Base-by-base conservation (phyloP, 2,888 invertebrate species). In the Scaptomyza flava region DNA sequence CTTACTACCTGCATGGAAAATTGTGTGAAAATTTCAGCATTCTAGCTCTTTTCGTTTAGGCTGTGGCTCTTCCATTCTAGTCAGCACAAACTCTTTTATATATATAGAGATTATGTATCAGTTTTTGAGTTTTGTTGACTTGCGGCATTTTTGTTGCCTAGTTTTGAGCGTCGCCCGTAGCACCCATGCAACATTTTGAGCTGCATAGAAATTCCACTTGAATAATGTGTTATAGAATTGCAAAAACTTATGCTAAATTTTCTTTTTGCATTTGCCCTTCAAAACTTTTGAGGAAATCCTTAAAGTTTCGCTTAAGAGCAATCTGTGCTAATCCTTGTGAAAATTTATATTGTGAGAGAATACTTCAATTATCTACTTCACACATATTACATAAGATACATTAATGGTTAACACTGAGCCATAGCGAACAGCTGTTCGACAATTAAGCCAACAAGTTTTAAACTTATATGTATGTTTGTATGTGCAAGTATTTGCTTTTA, bases 141-240 rank as follows among this genome's bases (percentile, higher is more conserved):
- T 51, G 46, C 53, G 64, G 53, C 59, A 5, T 27, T 59, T 57
- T 1, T 61, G 76, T 57, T 62, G 77, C 85, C 70, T 73, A 79
- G 68, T 78, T 78, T 56, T 66, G 23, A 43, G 72, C 75, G 62
- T 43, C 9, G 42, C 31, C 20, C 23, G 17, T 41, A 50, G 61
- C 42, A 30, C 6, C 31, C 3, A 38, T 7, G 17, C 17, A 23
- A 74, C 54, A 36, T 41, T 63, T 61, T 51, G 11, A 34, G 41
- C 42, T 57, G 60, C 43, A 42, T 36, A 75, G 54, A 56, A 50
- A 47, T 48, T 71, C 51, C 23, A 8, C 54, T 36, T 30, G 33
- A 62, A 57, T 45, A 45, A 30, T 47, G 36, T 20, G 50, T 53
- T 41, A 59, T 27, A 31, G 60, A 64, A 14, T 41, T 30, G 45